These are phyloP conservation scores for Macrosiphum euphorbiae DNA, from an alignment of 2,888 invertebrate genomes.

Conservation along the genomic window DNA sequence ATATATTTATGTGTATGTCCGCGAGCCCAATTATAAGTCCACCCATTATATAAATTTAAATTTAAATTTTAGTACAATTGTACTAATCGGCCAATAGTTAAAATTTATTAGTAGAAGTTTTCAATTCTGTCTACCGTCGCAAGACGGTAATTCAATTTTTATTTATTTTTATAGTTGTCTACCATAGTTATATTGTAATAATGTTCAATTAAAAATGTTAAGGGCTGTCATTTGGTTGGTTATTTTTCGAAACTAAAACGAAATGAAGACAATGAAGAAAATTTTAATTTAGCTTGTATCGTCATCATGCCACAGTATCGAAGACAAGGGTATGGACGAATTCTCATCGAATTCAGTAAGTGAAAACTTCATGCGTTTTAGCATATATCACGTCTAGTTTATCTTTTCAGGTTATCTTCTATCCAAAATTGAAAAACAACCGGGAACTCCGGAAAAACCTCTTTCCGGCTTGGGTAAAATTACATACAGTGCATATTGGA, in stretches of 20 bases:
- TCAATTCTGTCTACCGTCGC: no score
- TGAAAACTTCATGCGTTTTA: slow-evolving; percentile 46
- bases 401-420: slow-evolving; percentile 84
- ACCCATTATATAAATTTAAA: no score
- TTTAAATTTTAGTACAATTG: no score
- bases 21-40: no score
- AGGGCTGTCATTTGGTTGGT: no score
- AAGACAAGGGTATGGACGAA: slow-evolving; percentile 94
- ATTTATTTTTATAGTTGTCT: not conserved
- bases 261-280: slow-evolving; percentile 77
- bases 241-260: no score
- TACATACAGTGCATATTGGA: slow-evolving; percentile 98
- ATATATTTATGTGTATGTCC: no score
- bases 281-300: slow-evolving; percentile 99
- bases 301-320: slow-evolving; percentile 99
- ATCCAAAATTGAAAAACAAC: slow-evolving; percentile 93
- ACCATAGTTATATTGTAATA: no score
- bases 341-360: slow-evolving; percentile 98
- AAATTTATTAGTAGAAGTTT: not conserved
- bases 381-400: not conserved
- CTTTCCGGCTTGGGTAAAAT: slow-evolving; percentile 96
- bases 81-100: no score
- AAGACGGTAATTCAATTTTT: no score
- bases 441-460: slow-evolving; percentile 98
- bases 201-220: no score